Conservation (phyloP, 2,888 invertebrate species). For the Dorcus parallelipipedus region DNA sequence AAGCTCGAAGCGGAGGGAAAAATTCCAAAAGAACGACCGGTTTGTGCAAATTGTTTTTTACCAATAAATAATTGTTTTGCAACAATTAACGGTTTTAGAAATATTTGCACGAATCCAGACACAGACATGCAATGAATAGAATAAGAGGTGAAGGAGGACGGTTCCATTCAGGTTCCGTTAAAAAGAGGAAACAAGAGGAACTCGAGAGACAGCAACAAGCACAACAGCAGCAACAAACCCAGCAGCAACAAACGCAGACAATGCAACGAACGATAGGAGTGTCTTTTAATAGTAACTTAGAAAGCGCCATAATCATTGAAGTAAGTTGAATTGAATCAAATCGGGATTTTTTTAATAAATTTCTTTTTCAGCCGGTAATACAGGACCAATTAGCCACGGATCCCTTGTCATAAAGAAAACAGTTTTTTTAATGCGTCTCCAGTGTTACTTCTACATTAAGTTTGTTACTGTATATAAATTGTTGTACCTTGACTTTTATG, state of each 20-base stretch:
- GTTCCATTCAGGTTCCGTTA: slow-evolving; percentile 74
- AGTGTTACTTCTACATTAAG: neutral
- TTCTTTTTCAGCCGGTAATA: slow-evolving; percentile 19
- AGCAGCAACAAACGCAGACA: slow-evolving; percentile 36
- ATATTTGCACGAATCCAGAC: slow-evolving; percentile 97
- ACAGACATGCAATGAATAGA: slow-evolving; percentile 96
- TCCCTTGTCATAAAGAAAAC: slow-evolving; percentile 17
- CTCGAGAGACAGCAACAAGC: slow-evolving; percentile 24
- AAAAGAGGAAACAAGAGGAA: slow-evolving; percentile 35
- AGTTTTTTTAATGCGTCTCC: neutral
- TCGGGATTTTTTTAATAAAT: neutral
- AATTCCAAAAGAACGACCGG: slow-evolving; percentile 94
- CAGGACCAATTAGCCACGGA: slow-evolving; percentile 21
- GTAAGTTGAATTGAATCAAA: slow-evolving; percentile 28
- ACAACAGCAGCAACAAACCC: slow-evolving; percentile 34
- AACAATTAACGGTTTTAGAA: slow-evolving; percentile 60
- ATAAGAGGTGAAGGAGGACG: slow-evolving; percentile 95
- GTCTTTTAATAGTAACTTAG: slow-evolving; percentile 41
- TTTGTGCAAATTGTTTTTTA: slow-evolving; percentile 44
- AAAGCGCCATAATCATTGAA: slow-evolving; percentile 45
- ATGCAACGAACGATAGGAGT: slow-evolving; percentile 42
- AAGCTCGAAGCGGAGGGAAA: slow-evolving; percentile 92
- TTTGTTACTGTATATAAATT: neutral
- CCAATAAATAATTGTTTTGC: neutral
- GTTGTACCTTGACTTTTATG: neutral